A percentile compares a stretch with the other conserved stretches of the same genome.
Evolutionary conservation across 2,113 vertebrate genomes (phyloP).

Genomic region (Phoxinus phoxinus): DNA sequence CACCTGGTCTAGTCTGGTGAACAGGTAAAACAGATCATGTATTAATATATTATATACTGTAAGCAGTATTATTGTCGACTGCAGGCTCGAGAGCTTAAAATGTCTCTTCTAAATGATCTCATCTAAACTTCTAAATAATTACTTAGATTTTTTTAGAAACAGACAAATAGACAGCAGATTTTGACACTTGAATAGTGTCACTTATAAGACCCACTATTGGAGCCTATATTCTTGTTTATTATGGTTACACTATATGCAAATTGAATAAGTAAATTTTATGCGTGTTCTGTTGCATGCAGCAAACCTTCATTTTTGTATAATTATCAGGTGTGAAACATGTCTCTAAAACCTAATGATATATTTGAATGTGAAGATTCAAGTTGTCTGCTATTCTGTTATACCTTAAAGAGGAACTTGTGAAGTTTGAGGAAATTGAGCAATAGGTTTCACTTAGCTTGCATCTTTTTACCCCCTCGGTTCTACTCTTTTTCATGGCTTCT

Average conservation of each 20-base stretch:
- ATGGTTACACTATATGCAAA: not conserved
- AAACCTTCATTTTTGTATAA: not conserved
- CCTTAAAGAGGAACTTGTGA: conserved; percentile 66
- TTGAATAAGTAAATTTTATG: not conserved
- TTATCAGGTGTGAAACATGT: not conserved
- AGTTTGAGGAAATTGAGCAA: conserved; percentile 72
- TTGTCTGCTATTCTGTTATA: not conserved
- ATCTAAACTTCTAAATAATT: not conserved
- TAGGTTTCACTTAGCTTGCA: conserved; percentile 22
- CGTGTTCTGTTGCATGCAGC: not conserved
- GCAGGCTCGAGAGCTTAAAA: not conserved
- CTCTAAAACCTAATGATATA: not conserved
- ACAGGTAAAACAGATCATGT: conserved; percentile 5
- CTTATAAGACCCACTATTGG: not conserved
- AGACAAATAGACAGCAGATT: not conserved
- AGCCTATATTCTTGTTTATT: not conserved
- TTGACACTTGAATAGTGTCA: not conserved
- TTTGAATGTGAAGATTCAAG: not conserved
- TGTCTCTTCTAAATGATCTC: not conserved
- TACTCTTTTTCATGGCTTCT: not conserved
- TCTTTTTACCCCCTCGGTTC: not conserved
- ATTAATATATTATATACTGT: not conserved
- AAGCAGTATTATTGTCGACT: not conserved
- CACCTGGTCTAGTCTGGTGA: not conserved
- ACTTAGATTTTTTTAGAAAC: not conserved